Base-by-base conservation (phyloP, 2,888 invertebrate species). In the Scaptomyza cyrtandrae region DNA sequence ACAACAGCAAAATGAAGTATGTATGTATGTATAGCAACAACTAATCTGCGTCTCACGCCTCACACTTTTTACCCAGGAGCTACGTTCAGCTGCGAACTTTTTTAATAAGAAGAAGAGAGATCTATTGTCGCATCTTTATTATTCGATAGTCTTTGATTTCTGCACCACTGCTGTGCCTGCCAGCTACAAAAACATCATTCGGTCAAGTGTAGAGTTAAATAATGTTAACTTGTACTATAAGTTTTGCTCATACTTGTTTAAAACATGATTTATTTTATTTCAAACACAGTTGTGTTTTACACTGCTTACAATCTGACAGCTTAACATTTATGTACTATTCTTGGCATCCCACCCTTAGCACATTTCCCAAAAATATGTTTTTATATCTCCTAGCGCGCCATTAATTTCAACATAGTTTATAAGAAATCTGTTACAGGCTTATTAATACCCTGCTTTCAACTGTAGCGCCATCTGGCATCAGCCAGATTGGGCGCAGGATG, bases 361-460 rank as follows among this genome's bases (percentile, higher is more conserved):
- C 86, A 69, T 88, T 79, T 68, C 62, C 66, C 56, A 57, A 58
- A 54, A 81, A 59, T 79, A 65, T 45, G 75, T 54, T 52, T 45
- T 52, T 49, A 43, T 52, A 45, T 31, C 16, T 13, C 54, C 50
- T 58, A 54, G 59, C 66, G 50, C 55, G 60, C 46, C 76, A 76
- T 67, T 71, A 73, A 69, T 63, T 58, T 77, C 27, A 71, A 61
- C 67, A 80, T 72, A 68, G 83, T 85, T 88, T 88, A 80, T 75
- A 80, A 72, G 81, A 85, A 86, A 88, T 85, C 78, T 88, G 81
- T 81, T 79, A 71, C 59, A 71, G 86, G 71, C 88, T 81, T 84
- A 83, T 85, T 86, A 86, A 61, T 61, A 62, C 50, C 57, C 62
- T 33, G 53, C 35, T 49, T 60, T 60, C 41, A 39, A 71, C 56